A percentile compares a stretch with the other conserved stretches of the same genome.
Evolutionary conservation across 2,113 vertebrate genomes (phyloP).

Genomic region (Ceyx cyanopectus): DNA sequence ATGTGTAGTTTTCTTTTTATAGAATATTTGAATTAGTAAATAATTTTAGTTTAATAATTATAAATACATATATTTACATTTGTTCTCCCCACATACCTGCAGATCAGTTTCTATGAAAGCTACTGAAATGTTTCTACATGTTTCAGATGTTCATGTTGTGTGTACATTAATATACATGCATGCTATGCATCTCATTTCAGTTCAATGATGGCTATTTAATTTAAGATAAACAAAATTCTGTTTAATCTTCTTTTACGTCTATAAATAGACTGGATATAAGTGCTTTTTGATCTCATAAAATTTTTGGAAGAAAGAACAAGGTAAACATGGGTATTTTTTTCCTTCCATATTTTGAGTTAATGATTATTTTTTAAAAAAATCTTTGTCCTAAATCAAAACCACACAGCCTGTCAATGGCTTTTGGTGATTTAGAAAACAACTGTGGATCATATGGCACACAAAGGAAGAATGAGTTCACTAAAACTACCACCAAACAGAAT

Average conservation of each 20-base stretch:
- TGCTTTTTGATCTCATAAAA: not conserved
- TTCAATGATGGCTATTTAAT: not conserved
- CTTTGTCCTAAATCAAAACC: conserved; percentile 70
- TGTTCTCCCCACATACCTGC: not conserved
- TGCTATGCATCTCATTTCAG: not conserved
- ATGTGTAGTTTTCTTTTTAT: not conserved
- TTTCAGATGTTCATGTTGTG: not conserved
- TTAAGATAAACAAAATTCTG: conserved; percentile 18
- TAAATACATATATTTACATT: not conserved
- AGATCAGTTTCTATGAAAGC: not conserved
- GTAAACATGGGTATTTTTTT: conserved; percentile 19
- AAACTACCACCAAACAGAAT: conserved; percentile 45
- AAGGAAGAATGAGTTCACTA: conserved; percentile 70
- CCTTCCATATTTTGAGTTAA: conserved; percentile 34
- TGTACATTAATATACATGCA: not conserved
- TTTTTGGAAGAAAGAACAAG: conserved; percentile 50
- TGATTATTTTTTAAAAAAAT: conserved; percentile 37
- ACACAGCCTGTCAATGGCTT: conserved; percentile 60
- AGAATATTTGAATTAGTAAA: not conserved
- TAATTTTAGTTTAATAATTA: not conserved
- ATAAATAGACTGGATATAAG: conserved; percentile 46
- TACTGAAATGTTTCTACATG: not conserved
- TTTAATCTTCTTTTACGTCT: conserved; percentile 14
- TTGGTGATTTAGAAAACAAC: conserved; percentile 69
- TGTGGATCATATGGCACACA: conserved; percentile 65